A percentile compares a stretch with the other conserved stretches of the same genome.
phyloP scores from a whole-genome alignment of 2,888 invertebrate genomes.

The Hedychridium roseum region DNA sequence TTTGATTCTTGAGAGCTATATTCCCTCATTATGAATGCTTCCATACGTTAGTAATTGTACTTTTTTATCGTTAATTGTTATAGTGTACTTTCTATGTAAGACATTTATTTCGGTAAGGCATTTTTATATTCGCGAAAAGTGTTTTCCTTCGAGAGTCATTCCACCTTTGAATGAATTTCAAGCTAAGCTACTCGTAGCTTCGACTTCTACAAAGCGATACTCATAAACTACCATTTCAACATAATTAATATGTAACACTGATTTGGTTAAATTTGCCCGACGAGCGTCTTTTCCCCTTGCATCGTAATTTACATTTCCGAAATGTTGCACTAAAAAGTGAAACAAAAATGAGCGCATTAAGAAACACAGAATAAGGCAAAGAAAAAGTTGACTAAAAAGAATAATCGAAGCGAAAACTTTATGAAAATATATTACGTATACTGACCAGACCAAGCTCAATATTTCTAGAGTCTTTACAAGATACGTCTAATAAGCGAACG shows the following conservation, averaged over 20 bases:
- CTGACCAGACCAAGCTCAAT: conserved; percentile 64
- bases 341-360: conserved; percentile 15
- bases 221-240: background rate
- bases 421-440: conserved; percentile 53
- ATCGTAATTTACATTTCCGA: conserved; percentile 21
- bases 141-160: too few species aligned
- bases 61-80: too few species aligned
- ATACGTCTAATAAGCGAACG: conserved; percentile 55
- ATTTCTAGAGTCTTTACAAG: conserved; percentile 64
- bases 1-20: too few species aligned
- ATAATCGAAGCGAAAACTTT: conserved; percentile 27
- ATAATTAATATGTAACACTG: background rate
- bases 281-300: background rate
- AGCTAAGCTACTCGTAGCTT: too few species aligned
- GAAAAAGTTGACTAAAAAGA: conserved; percentile 6
- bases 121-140: too few species aligned
- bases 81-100: too few species aligned
- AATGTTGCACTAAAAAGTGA: conserved; percentile 31
- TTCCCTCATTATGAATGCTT: too few species aligned
- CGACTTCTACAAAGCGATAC: conserved; percentile 15
- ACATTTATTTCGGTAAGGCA: too few species aligned
- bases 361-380: background rate
- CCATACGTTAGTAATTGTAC: too few species aligned
- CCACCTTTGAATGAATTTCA: conserved; percentile 5
- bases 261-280: conserved; percentile 3